Evolutionary conservation across 2,888 invertebrate genomes (phyloP).

Genomic region (Eilema caniola): DNA sequence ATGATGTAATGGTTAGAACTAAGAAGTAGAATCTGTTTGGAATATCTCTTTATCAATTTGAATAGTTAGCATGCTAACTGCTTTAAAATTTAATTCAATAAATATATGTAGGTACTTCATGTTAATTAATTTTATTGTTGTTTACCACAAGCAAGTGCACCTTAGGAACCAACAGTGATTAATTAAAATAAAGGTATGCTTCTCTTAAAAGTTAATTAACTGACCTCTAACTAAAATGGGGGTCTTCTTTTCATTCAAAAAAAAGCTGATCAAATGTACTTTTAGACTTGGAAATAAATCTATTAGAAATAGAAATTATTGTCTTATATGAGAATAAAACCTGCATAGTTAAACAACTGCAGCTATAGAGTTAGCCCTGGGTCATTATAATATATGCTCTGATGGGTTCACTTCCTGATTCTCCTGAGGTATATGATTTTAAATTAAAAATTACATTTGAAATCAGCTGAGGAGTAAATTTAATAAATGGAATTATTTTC

Average conservation of each 20-base stretch:
- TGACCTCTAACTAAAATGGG: background rate
- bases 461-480: background rate
- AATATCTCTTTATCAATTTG: background rate
- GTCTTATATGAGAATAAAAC: background rate
- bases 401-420: background rate
- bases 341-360: background rate
- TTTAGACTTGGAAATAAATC: background rate
- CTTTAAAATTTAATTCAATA: background rate
- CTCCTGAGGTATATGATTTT: background rate
- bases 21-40: background rate
- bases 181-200: background rate
- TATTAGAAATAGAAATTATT: background rate
- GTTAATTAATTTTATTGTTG: background rate
- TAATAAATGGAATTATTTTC: background rate
- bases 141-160: constrained; percentile 3
- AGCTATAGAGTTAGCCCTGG: background rate
- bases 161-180: background rate
- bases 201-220: background rate
- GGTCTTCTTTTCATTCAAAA: background rate
- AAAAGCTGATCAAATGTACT: background rate
- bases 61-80: no score
- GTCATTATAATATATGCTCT: background rate
- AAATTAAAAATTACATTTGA: background rate
- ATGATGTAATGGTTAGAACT: constrained; percentile 5
- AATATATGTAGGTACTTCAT: background rate